These are phyloP conservation scores for Tenthredo mesomela DNA, from an alignment of 2,888 invertebrate genomes.

Conservation along the genomic window DNA sequence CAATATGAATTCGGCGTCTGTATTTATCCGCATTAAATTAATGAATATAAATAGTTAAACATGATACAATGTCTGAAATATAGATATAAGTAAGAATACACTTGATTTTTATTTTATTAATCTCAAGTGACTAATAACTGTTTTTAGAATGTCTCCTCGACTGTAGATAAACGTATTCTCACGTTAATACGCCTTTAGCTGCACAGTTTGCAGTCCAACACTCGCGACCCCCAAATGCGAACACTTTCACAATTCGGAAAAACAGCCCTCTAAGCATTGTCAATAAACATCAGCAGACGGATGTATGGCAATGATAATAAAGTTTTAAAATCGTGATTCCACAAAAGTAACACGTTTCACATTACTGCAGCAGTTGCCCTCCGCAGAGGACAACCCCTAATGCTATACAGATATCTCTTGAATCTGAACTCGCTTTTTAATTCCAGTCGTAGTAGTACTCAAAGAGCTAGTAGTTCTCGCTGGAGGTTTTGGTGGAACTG, in stretches of 20 bases:
- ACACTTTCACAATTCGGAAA: neutral
- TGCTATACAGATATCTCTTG: conserved; percentile 90
- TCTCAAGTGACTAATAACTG: neutral
- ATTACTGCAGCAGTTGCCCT: conserved; percentile 65
- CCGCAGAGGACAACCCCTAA: conserved; percentile 77
- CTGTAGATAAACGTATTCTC: neutral
- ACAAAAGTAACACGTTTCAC: conserved; percentile 75
- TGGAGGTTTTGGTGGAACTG: conserved; percentile 73
- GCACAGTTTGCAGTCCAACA: neutral
- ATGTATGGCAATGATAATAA: neutral
- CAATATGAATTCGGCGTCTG: neutral
- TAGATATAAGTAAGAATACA: conserved; percentile 13
- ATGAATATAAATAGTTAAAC: neutral
- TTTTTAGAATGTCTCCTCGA: neutral
- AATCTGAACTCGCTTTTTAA: conserved; percentile 89
- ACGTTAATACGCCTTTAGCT: neutral
- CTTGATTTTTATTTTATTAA: neutral
- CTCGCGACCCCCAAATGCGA: neutral
- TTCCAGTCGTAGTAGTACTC: conserved; percentile 78
- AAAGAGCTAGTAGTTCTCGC: conserved; percentile 73
- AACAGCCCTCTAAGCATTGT: neutral
- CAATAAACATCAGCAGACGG: neutral
- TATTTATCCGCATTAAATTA: neutral
- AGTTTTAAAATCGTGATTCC: conserved; percentile 70
- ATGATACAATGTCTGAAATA: neutral